phyloP scores from a whole-genome alignment of 1,140 invertebrate genomes.

The Cephus cinctus region DNA sequence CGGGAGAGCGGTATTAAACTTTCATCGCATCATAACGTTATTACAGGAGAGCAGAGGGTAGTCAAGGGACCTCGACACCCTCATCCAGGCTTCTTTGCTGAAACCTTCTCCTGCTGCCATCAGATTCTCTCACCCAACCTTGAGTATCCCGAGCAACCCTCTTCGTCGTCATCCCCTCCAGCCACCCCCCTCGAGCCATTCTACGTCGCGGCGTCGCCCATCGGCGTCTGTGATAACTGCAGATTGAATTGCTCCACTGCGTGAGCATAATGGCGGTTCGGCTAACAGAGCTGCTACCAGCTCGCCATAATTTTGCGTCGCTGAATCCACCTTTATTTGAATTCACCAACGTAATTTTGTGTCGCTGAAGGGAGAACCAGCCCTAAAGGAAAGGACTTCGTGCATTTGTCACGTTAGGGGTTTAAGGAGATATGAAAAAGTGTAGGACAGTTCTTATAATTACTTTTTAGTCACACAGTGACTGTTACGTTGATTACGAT shows the following conservation, averaged over 20 bases:
- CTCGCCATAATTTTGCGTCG: conserved; percentile 14
- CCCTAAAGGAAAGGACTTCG: too few relatives aligned
- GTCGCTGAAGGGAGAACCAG: too few relatives aligned
- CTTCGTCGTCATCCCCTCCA: not conserved
- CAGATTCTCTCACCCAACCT: conserved; percentile 27
- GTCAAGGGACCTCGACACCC: conserved; percentile 21
- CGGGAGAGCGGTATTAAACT: conserved; percentile 35
- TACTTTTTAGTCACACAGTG: too few relatives aligned
- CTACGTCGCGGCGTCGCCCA: not conserved
- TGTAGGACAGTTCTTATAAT: too few relatives aligned
- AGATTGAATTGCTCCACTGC: conserved; percentile 19
- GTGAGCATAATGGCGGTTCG: conserved; percentile 17
- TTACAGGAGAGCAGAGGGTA: conserved; percentile 18
- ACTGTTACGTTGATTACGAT: too few relatives aligned
- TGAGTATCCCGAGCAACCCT: conserved; percentile 16
- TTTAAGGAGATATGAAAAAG: too few relatives aligned
- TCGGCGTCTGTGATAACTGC: conserved; percentile 16
- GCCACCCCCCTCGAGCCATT: not conserved
- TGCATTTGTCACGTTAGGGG: too few relatives aligned
- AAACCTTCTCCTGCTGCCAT: conserved; percentile 12
- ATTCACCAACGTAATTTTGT: too few relatives aligned
- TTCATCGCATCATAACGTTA: conserved; percentile 36
- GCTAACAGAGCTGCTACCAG: conserved; percentile 15
- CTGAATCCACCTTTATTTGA: conserved; percentile 5
- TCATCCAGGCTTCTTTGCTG: conserved; percentile 21